Conservation (phyloP, 2,888 invertebrate species). For the Tricholauxania praeusta region DNA sequence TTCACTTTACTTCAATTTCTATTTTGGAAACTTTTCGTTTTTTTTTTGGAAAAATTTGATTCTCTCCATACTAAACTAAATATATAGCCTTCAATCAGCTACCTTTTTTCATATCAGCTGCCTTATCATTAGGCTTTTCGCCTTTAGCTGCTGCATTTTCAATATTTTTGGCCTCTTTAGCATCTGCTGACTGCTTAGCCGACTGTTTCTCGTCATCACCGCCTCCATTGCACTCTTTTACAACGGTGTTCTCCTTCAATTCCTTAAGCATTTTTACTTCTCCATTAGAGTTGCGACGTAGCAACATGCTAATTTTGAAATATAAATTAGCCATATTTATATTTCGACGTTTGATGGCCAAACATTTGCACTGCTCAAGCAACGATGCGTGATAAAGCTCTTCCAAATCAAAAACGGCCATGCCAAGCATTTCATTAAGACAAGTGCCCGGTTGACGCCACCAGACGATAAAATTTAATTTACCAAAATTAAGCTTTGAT, state of each 20-base stretch:
- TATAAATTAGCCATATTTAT: slow-evolving; percentile 58
- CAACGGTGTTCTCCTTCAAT: slow-evolving; percentile 8
- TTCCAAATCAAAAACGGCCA: slow-evolving; percentile 55
- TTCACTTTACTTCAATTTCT: slow-evolving; percentile 26
- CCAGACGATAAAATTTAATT: slow-evolving; percentile 60
- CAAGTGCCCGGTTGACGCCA: slow-evolving; percentile 65
- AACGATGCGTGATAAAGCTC: slow-evolving; percentile 59
- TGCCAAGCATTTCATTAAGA: slow-evolving; percentile 61
- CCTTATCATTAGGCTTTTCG: slow-evolving; percentile 15
- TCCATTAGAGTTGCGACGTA: slow-evolving; percentile 24
- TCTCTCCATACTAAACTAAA: neutral
- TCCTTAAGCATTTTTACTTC: slow-evolving; percentile 21
- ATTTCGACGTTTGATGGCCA: slow-evolving; percentile 57
- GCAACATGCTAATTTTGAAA: slow-evolving; percentile 57
- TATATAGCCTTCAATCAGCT: slow-evolving; percentile 26
- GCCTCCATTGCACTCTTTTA: slow-evolving; percentile 42
- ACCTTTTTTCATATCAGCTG: slow-evolving; percentile 30
- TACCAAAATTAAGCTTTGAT: slow-evolving; percentile 49
- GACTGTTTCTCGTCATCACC: slow-evolving; percentile 38
- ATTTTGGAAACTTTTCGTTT: neutral
- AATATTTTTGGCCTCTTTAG: slow-evolving; percentile 31
- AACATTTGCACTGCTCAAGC: slow-evolving; percentile 62
- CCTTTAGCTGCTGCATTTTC: slow-evolving; percentile 20
- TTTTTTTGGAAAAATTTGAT: neutral
- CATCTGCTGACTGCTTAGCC: slow-evolving; percentile 14